Evolutionary conservation across 1,140 invertebrate genomes (phyloP), one percentile per base, ranked within the genome.

Genomic region (Cheumatopsyche charites): DNA sequence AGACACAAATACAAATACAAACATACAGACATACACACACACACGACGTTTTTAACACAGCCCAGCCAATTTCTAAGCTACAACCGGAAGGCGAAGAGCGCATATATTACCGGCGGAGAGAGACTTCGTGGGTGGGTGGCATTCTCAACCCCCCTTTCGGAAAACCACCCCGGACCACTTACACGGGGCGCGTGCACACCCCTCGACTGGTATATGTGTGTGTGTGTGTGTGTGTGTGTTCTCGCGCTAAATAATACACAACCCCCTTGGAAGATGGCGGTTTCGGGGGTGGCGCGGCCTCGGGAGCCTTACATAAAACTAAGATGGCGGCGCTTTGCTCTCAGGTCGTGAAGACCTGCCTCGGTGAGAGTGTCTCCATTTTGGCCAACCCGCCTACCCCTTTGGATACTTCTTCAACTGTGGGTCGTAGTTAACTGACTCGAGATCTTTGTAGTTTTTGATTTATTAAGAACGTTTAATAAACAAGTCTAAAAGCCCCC

Each of bases 261-360:
- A 17, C 69, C 21, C 42, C 66, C 26, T 9, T n/a, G 55, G 19
- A 25, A 19, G 55, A 21, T 42, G 69, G 67, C 62, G 43, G 43
- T 19, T 45, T 41, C 23, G 61, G 63, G 45, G 61, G 13, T 58
- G 55, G 21, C 17, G 55, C 23, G 17, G 49, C 23, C 66, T 66
- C 42, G 15, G 42, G 41, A 63, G 70, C 73, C 73, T 75, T 75
- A 75, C 70, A 71, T 75, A 75, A 75, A 75, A 75, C 73, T 75
- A 75, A 75, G 73, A 75, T 75, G 73, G 73, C 73, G 73, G 70
- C 66, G 66, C 13, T n/a, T 47, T 9, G 3, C 73, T 74, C 69
- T 67, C 73, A 74, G 63, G 72, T 73, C 62, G 72, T 25, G 43
- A 71, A 71, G 67, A 67, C 72, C 67, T 45, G 47, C 73, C 69